Conservation (phyloP, 2,113 vertebrate species). For the Onychorhynchus coronatus region DNA sequence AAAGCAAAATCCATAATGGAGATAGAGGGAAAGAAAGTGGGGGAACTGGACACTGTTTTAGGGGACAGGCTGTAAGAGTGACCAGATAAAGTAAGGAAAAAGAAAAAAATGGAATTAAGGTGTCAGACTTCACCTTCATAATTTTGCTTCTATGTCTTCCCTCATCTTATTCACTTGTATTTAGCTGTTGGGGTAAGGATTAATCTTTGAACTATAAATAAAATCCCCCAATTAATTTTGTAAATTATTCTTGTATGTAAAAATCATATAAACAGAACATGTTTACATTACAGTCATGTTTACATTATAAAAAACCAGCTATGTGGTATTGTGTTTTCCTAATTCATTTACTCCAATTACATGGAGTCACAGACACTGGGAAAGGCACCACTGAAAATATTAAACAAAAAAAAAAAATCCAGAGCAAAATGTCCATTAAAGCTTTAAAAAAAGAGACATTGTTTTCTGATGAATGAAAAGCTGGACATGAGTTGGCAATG, state of each 20-base stretch:
- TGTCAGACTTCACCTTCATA: neutral
- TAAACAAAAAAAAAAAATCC: neutral
- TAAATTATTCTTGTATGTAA: neutral
- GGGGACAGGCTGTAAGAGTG: neutral
- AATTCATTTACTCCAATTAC: neutral
- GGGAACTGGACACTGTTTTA: neutral
- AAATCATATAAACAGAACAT: neutral
- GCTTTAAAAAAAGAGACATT: neutral
- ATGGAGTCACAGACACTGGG: neutral
- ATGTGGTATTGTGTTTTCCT: neutral
- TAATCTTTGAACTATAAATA: neutral
- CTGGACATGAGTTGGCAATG: neutral
- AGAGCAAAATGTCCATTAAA: neutral
- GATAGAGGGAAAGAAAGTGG: neutral
- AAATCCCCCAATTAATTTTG: neutral
- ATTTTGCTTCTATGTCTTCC: neutral
- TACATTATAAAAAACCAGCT: neutral
- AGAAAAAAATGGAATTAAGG: neutral
- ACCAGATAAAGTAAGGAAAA: neutral
- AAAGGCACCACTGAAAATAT: neutral
- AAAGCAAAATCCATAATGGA: conserved; percentile 30
- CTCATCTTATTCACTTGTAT: neutral
- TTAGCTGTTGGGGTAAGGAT: neutral
- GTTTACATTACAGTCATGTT: neutral
- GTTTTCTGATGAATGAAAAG: neutral